Evolutionary conservation across 2,888 invertebrate genomes (phyloP).

Genomic region (Petrophora chlorosata): DNA sequence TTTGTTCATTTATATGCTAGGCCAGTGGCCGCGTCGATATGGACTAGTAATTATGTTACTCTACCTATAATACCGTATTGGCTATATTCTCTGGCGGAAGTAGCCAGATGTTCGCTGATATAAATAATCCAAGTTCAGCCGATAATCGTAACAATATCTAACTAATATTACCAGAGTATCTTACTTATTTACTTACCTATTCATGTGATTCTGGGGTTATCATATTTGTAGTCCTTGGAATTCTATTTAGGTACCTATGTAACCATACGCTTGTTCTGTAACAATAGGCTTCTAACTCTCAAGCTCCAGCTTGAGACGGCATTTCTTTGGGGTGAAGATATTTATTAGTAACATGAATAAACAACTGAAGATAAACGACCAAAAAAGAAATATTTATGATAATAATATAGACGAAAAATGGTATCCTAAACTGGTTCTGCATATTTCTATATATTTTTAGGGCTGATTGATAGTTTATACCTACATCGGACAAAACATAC

Average conservation of each 20-base stretch:
- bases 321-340: slow-evolving; percentile 40
- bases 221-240: too few relatives aligned
- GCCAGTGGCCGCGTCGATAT: too few relatives aligned
- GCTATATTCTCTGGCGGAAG: too few relatives aligned
- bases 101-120: too few relatives aligned
- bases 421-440: not conserved
- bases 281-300: slow-evolving; percentile 54
- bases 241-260: too few relatives aligned
- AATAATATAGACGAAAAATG: not conserved
- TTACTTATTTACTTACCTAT: not conserved
- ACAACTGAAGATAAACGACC: slow-evolving; percentile 17
- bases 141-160: not conserved
- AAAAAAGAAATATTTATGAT: slow-evolving; percentile 10
- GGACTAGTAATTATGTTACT: too few relatives aligned
- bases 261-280: slow-evolving; percentile 17
- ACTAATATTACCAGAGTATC: not conserved
- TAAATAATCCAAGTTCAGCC: too few relatives aligned
- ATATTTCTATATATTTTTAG: not conserved
- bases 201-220: too few relatives aligned
- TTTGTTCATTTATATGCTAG: too few relatives aligned
- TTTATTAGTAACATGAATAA: slow-evolving; percentile 23
- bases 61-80: too few relatives aligned
- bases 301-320: slow-evolving; percentile 19
- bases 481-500: too few relatives aligned
- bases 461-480: too few relatives aligned